phyloP scores from a whole-genome alignment of 2,888 invertebrate species.

The Drosophila algonquin region DNA sequence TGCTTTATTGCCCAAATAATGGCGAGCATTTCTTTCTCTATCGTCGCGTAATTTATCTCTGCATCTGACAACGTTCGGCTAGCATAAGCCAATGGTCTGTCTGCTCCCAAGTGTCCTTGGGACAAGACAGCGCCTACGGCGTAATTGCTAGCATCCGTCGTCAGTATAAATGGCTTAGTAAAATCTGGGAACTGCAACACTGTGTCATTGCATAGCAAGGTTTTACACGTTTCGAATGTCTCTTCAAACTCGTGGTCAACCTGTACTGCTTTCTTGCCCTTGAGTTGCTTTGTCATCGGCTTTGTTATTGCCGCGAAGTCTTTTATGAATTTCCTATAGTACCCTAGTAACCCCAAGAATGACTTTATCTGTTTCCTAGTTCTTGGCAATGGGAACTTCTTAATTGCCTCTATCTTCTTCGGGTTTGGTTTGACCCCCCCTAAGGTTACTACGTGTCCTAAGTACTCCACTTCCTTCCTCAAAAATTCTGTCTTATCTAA shows the following conservation, averaged over 20 bases:
- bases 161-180: too few species aligned
- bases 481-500: background rate
- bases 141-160: too few species aligned
- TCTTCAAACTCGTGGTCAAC: background rate
- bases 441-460: background rate
- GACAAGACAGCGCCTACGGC: too few species aligned
- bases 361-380: conserved; percentile 8
- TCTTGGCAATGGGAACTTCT: conserved; percentile 1
- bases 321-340: background rate
- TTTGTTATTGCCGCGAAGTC: conserved; percentile 5
- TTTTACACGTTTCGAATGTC: conserved; percentile 10
- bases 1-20: too few species aligned
- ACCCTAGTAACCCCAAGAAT: conserved; percentile 1
- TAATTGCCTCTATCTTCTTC: conserved; percentile 1
- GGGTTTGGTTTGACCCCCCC: background rate
- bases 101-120: too few species aligned
- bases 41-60: too few species aligned
- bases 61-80: too few species aligned
- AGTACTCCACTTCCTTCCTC: conserved; percentile 8
- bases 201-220: conserved; percentile 6
- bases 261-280: conserved; percentile 1
- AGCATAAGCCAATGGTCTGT: too few species aligned
- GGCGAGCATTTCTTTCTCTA: too few species aligned
- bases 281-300: conserved; percentile 2
- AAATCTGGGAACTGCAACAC: conserved; percentile 1